Base-by-base conservation (phyloP, 1,140 invertebrate genomes). In the Coenobita brevimanus region DNA sequence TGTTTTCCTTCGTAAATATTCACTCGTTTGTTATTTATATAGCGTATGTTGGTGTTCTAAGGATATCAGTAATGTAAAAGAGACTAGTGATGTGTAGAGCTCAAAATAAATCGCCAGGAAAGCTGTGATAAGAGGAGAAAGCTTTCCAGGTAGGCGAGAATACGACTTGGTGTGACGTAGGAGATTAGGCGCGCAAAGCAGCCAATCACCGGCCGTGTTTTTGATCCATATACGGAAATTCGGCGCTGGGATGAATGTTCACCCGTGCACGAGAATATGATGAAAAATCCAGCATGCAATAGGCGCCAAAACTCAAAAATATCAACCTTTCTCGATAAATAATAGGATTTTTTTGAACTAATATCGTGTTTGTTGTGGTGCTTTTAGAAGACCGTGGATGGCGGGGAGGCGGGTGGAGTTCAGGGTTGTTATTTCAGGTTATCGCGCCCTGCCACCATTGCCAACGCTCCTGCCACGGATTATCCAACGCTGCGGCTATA, bases 401-500 rank as follows among this genome's bases (percentile, higher is more conserved):
- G 62, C n/a, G 6, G 4, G 30, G 17, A 17, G 17, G 27, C 17
- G 54, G 24, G 30, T 21, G 6, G 36, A 41, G 15, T 13, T 27
- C 6, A 0, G 43, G 0, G 30, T 30, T 36, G 33, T 80, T 36
- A 62, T 80, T 17, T 24, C 24, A 0, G 10, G 50, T 78, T 46
- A 21, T 81, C 85, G 62, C 54, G 38, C 15, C 57, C 76, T 33
- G 85, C n/a, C 85, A 87, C 13, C 62, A 10, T 30, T 27, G 67
- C 76, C 24, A 21, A 38, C 41, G 24, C 76, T 87, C 85, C 50
- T 87, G 76, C 76, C 85, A 71, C 64, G 85, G 85, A 87, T 87
- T 87, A 87, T 87, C 85, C 85, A 76, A 87, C 85, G 80, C 85
- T 87, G 85, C 85, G 85, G 85, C 85, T 87, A 87, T 80, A 87